A percentile compares a stretch with the other conserved stretches of the same genome.
phyloP scores from a whole-genome alignment of 2,797 vertebrate genomes.

The Okamejei kenojei region DNA sequence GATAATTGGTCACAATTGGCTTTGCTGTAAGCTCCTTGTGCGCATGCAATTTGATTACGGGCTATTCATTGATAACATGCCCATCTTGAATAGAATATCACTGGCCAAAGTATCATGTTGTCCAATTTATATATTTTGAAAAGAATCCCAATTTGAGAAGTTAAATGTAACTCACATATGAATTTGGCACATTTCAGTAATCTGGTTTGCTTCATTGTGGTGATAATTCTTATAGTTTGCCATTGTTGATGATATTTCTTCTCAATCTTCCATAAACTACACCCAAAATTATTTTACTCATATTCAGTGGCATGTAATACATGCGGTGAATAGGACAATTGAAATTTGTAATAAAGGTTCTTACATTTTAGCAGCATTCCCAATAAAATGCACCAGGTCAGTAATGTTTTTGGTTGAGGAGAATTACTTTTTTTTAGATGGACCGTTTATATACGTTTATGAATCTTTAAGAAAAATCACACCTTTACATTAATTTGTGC shows the following conservation, averaged over 20 bases:
- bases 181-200: background rate
- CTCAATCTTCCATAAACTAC: background rate
- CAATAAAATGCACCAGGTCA: background rate
- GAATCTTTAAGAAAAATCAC: background rate
- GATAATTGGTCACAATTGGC: background rate
- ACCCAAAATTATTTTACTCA: background rate
- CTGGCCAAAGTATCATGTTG: background rate
- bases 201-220: background rate
- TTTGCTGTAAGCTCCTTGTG: background rate
- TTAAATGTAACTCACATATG: conserved; percentile 4
- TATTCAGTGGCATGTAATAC: background rate
- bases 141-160: background rate
- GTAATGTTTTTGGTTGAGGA: background rate
- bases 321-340: background rate
- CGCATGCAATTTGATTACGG: background rate
- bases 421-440: background rate
- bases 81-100: background rate
- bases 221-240: background rate
- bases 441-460: background rate
- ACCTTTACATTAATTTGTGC: background rate
- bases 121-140: background rate
- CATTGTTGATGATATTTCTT: background rate
- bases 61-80: no score
- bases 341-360: background rate
- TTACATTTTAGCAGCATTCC: background rate